These are phyloP conservation scores for Equus quagga DNA, from an alignment of 2,113 vertebrate species.

Conservation along the genomic window DNA sequence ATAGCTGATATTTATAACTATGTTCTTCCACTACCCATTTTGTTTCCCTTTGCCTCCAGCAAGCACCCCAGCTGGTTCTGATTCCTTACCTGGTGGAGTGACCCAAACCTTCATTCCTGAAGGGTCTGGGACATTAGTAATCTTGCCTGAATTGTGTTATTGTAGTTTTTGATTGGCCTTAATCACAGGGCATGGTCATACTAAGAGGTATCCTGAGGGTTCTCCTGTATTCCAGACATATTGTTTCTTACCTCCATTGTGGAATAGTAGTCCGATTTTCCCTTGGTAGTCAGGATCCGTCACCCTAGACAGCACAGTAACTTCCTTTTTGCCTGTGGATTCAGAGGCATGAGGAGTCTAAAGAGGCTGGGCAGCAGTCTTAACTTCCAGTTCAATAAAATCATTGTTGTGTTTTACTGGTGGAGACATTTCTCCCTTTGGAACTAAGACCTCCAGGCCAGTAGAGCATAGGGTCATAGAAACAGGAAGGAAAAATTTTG, in stretches of 20 bases:
- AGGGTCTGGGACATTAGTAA: neutral
- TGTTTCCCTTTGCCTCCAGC: no score
- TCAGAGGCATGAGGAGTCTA: neutral
- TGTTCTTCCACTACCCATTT: no score
- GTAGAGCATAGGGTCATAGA: neutral
- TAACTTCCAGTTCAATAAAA: neutral
- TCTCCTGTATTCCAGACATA: neutral
- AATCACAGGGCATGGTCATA: neutral
- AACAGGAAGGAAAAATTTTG: neutral
- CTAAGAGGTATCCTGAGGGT: neutral
- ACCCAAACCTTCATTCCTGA: neutral
- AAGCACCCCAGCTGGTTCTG: no score
- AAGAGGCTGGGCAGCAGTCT: neutral
- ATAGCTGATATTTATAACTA: no score
- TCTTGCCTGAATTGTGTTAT: neutral
- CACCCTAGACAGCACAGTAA: neutral
- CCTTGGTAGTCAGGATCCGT: neutral
- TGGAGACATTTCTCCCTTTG: neutral
- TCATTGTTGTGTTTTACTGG: neutral
- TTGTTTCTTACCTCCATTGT: neutral
- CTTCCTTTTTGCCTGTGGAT: neutral
- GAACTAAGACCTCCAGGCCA: neutral
- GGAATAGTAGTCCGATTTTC: neutral
- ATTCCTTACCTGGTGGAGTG: no score
- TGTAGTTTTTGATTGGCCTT: neutral